These are phyloP conservation scores for Prinia subflava DNA, from an alignment of 2,113 vertebrate genomes.

Conservation along the genomic window DNA sequence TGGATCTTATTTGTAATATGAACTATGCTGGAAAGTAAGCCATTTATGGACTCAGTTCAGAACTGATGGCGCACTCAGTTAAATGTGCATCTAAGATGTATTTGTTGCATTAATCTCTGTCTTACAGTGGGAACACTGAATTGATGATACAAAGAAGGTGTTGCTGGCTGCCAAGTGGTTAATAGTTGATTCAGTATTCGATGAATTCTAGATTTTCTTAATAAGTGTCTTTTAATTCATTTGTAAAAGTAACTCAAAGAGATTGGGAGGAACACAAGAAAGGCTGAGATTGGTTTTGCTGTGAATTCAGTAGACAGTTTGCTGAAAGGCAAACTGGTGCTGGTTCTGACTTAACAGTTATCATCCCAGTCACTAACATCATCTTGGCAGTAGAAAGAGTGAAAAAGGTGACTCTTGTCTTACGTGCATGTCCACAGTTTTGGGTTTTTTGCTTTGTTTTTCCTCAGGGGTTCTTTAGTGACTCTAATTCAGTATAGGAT, in stretches of 20 bases:
- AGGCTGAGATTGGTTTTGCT: not conserved
- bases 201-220: not conserved
- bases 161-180: not conserved
- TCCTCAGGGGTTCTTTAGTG: not conserved
- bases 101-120: not conserved
- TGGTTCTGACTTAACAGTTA: not conserved
- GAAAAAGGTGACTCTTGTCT: not conserved
- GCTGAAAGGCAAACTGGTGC: not conserved
- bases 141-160: not conserved
- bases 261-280: not conserved
- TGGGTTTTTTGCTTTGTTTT: not conserved
- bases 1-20: not conserved
- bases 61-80: not conserved
- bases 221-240: not conserved
- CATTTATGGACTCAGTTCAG: not conserved
- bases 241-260: not conserved
- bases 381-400: not conserved
- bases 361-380: not conserved
- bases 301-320: not conserved
- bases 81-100: not conserved
- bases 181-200: rapidly evolving
- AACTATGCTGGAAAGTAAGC: not conserved
- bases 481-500: not conserved
- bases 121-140: not conserved
- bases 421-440: not conserved